These are phyloP conservation scores for Hypothenemus hampei DNA, from an alignment of 1,140 invertebrate genomes.

Conservation along the genomic window DNA sequence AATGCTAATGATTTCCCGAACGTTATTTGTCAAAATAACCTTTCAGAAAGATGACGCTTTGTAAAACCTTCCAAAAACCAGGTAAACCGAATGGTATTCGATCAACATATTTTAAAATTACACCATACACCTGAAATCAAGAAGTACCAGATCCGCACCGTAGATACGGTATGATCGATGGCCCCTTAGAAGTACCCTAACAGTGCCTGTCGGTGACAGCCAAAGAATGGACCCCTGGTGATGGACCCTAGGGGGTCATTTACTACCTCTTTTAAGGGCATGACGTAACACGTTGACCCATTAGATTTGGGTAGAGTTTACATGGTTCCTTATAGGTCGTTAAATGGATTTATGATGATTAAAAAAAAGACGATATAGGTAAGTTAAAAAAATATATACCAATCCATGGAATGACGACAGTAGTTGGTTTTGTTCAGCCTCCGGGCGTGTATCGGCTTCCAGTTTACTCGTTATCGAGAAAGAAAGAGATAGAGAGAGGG, in stretches of 20 bases:
- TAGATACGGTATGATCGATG: constrained; percentile 20
- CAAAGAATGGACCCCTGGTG: constrained; percentile 20
- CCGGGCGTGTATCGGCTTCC: constrained; percentile 2
- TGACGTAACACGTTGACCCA: constrained; percentile 9
- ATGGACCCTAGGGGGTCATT: constrained; percentile 13
- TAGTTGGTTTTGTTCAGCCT: no score
- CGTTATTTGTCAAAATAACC: no score
- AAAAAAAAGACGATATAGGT: no score
- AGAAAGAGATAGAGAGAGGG: no score
- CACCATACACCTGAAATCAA: constrained; percentile 15
- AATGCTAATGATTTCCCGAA: no score
- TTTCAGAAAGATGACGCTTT: no score
- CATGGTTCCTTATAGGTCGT: constrained; percentile 11
- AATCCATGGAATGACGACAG: no score
- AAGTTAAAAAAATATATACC: no score
- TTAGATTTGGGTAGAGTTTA: constrained; percentile 17
- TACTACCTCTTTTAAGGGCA: constrained; percentile 21
- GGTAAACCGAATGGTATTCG: no score
- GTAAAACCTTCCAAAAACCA: no score
- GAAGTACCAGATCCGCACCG: constrained; percentile 16
- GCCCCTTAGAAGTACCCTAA: constrained; percentile 8
- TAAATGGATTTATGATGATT: constrained; percentile 23
- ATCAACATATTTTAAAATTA: constrained; percentile 11
- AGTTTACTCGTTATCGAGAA: constrained; percentile 7
- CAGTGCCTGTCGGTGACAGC: constrained; percentile 21